Percentiles rank a stretch among this genome's conserved stretches.
phyloP scores from a whole-genome alignment of 2,797 vertebrate genomes.

The Helicolenus hilgendorfi region DNA sequence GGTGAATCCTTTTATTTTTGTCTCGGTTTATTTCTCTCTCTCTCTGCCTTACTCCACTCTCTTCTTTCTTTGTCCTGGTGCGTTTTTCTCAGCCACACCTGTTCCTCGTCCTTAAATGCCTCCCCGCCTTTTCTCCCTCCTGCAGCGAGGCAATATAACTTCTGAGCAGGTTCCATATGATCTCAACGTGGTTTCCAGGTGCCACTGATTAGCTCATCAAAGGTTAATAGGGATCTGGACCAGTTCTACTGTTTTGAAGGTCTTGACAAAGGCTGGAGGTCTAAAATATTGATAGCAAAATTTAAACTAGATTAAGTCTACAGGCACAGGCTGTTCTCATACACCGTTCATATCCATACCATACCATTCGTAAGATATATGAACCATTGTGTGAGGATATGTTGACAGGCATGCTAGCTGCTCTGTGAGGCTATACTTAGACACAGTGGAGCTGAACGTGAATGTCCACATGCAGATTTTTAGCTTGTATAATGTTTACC shows the following conservation, averaged over 20 bases:
- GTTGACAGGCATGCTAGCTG: background rate
- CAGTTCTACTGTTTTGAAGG: background rate
- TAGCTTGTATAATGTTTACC: background rate
- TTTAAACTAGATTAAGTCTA: background rate
- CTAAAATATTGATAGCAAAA: background rate
- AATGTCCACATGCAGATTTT: background rate
- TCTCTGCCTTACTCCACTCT: background rate
- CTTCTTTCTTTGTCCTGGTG: background rate
- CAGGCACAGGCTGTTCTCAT: background rate
- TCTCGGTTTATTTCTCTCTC: background rate
- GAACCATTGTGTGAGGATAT: background rate
- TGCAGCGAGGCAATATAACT: background rate
- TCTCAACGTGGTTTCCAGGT: slow-evolving; percentile 11
- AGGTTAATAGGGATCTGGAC: background rate
- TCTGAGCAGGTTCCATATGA: slow-evolving; percentile 6
- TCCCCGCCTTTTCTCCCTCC: background rate
- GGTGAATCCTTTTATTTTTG: background rate
- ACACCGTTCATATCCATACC: background rate
- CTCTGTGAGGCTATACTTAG: background rate
- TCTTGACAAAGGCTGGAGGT: background rate
- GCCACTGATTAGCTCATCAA: slow-evolving; percentile 20
- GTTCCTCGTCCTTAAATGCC: background rate
- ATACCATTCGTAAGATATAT: background rate
- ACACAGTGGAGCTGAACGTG: background rate
- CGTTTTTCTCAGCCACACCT: slow-evolving; percentile 16